phyloP scores from a whole-genome alignment of 2,888 invertebrate species.

The Odiellus spinosus region DNA sequence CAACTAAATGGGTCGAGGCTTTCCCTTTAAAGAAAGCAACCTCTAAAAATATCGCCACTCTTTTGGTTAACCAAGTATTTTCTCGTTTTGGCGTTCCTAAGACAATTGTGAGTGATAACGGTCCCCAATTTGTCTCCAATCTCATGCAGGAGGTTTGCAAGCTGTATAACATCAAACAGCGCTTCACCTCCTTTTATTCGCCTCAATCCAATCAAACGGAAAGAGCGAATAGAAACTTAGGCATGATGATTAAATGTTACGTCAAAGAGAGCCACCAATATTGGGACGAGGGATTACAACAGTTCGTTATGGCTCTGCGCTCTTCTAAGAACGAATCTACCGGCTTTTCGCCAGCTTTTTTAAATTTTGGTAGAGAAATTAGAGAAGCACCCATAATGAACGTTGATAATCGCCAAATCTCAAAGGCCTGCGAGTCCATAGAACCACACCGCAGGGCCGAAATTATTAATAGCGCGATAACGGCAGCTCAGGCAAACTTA shows the following conservation, averaged over 20 bases:
- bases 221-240: conserved; percentile 4
- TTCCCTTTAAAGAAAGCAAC: conserved; percentile 2
- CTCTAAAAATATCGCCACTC: background rate
- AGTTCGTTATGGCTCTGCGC: conserved; percentile 6
- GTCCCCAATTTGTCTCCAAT: background rate
- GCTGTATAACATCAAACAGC: background rate
- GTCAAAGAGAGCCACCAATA: conserved; percentile 1
- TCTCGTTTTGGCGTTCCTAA: conserved; percentile 5
- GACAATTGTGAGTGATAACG: conserved; percentile 5
- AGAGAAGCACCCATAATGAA: background rate
- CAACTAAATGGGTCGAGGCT: conserved; percentile 3
- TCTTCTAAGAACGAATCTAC: conserved; percentile 1
- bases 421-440: no score
- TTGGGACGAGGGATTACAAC: conserved; percentile 3
- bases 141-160: background rate
- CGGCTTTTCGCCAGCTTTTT: background rate
- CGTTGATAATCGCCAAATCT: no score
- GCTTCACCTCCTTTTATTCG: conserved; percentile 4
- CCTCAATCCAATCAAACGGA: conserved; percentile 10
- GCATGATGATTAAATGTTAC: conserved; percentile 3
- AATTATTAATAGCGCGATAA: no score
- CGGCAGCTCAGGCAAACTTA: no score
- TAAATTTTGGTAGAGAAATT: conserved; percentile 6
- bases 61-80: conserved; percentile 5
- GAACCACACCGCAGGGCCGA: no score